Evolutionary conservation across 2,797 vertebrate genomes (phyloP), one percentile per base, ranked within the genome.

Genomic region (Sebastes diaconus): DNA sequence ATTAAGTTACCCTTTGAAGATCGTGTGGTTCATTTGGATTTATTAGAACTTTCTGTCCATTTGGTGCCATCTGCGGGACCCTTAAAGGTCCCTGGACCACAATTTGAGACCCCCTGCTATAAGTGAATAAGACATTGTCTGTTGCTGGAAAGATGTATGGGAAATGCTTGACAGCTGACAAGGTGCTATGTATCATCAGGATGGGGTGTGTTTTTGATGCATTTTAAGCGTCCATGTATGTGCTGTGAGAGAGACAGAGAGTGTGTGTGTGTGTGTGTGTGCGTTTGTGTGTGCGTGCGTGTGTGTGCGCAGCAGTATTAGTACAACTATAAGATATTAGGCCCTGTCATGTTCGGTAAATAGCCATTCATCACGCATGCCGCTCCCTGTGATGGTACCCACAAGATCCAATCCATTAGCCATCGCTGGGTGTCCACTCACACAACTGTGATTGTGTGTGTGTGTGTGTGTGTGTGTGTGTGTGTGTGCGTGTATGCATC

Each of bases 281-380:
- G 61, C 42, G 24, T 34, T 34, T 66, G 71, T 36, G 60, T 65
- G 61, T 57, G 27, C 29, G 36, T n/a, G 57, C 27, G 65, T 39
- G 59, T 30, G 76, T 22, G 54, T 52, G 4, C 46, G 68, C 11
- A 50, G 80, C 73, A 81, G 80, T 61, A 84, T 92, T 88, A 90
- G 84, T 86, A 86, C 85, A 87, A 91, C 87, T 91, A 81, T 85
- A 84, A 89, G 87, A 90, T 90, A 92, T 93, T 92, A 90, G 80
- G 72, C 34, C 73, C 88, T 93, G 94, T 95, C 94, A 94, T 93
- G 92, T 93, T 91, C 73, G 4, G 90, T 94, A 95, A 95, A 94
- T 91, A 94, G 84, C 84, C 90, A 95, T 96, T 94, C 87, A 93
- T 96, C 94, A 95, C 75, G 4, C 58, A 68, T 75, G 61, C 68